Base-by-base conservation (phyloP, 2,113 vertebrate species). In the Lepus europaeus region DNA sequence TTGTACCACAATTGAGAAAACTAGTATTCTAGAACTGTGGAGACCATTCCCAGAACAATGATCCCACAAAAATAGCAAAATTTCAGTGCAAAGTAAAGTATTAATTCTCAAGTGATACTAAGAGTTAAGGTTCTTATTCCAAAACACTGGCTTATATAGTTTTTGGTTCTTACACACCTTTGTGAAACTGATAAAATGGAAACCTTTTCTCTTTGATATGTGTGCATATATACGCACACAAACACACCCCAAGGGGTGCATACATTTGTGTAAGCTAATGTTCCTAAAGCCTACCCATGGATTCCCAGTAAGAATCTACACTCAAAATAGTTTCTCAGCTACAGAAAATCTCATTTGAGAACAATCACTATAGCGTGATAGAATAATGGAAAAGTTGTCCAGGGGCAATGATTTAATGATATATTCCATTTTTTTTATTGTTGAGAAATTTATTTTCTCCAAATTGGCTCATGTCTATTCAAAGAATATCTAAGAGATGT, bases 401-500 rank as follows among this genome's bases (percentile, higher is more conserved):
- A 73, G 9, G 49, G 59, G 72, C 81, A 87, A 53, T 66, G 45
- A 61, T 79, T 76, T 45, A 51, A 81, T 90, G 51, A 22, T 87
- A 51, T 70, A 27, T 82, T 91, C 31, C 56, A 59, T 59, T 14
- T 74, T 77, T 85, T 64, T 78, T 59, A 74, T 74, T 87, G 70
- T 79, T 66, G 2, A 90, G 59, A 76, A 96, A 92, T 80, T 33
- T 23, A 79, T 92, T 92, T 88, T 76, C 86, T 90, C 12, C 56
- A 77, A 61, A 45, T 66, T 73, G 59, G 14, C 36, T 90, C 25
- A 63, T 14, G 7, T 90, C 70, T 92, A 33, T 70, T 84, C 64
- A 83, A 92, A 83, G 20, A 64, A 59, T 79, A 90, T 39, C 23
- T 70, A 80, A 87, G 86, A 61, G 61, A 13, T 49, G 5, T 39